These are phyloP conservation scores for Geococcyx californianus DNA, from an alignment of 2,113 vertebrate genomes.

Conservation along the genomic window DNA sequence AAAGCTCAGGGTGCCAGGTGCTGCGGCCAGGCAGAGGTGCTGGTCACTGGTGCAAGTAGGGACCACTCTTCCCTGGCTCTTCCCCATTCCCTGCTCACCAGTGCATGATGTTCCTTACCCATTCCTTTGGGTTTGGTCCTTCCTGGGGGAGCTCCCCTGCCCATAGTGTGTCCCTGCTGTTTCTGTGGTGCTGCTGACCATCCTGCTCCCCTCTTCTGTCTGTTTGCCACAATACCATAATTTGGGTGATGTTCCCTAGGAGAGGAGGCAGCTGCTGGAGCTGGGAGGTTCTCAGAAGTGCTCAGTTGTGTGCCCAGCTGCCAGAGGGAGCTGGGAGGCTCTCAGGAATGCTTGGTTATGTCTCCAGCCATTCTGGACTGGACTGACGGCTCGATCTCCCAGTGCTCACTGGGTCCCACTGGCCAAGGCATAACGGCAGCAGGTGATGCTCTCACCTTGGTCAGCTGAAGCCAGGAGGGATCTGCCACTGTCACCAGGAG, in stretches of 20 bases:
- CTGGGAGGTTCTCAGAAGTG: not conserved
- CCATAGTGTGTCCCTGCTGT: not conserved
- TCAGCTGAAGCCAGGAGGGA: not conserved
- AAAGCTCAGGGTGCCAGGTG: not conserved
- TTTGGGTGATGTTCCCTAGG: not conserved
- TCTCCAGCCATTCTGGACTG: fast-evolving
- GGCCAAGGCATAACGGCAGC: fast-evolving
- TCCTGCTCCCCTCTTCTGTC: not conserved
- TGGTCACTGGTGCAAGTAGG: fast-evolving
- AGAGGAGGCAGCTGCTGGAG: not conserved
- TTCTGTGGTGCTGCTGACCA: not conserved
- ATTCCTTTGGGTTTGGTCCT: not conserved
- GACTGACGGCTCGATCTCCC: not conserved
- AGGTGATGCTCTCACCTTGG: not conserved
- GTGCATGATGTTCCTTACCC: fast-evolving
- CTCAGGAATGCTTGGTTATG: fast-evolving
- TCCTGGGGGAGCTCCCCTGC: not conserved
- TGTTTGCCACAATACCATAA: fast-evolving
- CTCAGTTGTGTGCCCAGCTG: fast-evolving
- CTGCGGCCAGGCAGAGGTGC: fast-evolving
- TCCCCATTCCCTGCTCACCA: not conserved
- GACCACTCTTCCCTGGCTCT: not conserved
- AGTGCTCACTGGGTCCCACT: fast-evolving
- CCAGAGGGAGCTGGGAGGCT: not conserved
- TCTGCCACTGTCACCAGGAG: not conserved